Percentiles rank a stretch among this genome's conserved stretches.
phyloP scores from a whole-genome alignment of 92 coral and sea anemone species.

The Paragorgia papillata region DNA sequence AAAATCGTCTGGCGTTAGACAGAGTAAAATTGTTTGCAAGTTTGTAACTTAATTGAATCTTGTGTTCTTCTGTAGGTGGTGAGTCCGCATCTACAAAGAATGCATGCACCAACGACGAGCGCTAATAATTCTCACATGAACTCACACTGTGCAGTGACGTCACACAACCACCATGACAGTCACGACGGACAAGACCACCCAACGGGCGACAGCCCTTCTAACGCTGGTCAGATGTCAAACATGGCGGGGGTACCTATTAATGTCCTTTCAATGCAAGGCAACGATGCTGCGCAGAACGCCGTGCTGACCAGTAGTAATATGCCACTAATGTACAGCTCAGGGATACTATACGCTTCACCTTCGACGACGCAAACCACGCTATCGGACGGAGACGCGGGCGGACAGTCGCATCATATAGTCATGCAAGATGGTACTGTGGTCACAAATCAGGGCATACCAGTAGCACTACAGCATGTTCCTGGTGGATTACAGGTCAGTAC shows the following conservation, averaged over 20 bases:
- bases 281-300: conserved; percentile 17
- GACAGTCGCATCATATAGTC: conserved; percentile 26
- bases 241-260: conserved; percentile 41
- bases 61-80: conserved; percentile 33
- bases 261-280: conserved; percentile 40
- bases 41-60: too few species aligned
- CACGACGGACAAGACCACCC: conserved; percentile 36
- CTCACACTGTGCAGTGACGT: conserved; percentile 17
- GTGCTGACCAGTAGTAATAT: conserved; percentile 31
- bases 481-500: conserved; percentile 28
- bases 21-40: too few species aligned
- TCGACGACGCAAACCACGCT: conserved; percentile 25
- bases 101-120: conserved; percentile 54
- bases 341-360: conserved; percentile 36
- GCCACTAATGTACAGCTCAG: conserved; percentile 42
- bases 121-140: conserved; percentile 36
- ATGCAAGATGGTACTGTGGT: conserved; percentile 46
- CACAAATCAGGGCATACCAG: conserved; percentile 40
- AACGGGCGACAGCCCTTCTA: conserved; percentile 33
- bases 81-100: conserved; percentile 83
- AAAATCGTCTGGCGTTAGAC: too few species aligned
- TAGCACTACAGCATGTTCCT: conserved; percentile 32
- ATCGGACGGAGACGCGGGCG: conserved; percentile 21
- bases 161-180: conserved; percentile 33
- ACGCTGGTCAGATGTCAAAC: conserved; percentile 30